A percentile compares a stretch with the other conserved stretches of the same genome.
Conservation (phyloP, 2,888 invertebrate species). For the Phyto melanocephala region DNA sequence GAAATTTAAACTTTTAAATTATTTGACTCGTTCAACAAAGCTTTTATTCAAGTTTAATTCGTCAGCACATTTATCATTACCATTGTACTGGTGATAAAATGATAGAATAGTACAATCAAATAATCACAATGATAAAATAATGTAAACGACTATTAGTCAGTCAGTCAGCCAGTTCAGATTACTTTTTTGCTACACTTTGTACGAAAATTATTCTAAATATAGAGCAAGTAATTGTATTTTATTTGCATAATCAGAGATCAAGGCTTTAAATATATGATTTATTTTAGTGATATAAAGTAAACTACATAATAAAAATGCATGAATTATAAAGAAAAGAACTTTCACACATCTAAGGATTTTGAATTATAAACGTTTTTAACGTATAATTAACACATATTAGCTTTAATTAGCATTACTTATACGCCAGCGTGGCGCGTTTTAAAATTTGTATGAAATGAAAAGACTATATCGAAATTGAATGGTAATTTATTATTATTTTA, state of each 20-base stretch:
- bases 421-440: too few species aligned
- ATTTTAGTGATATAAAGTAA: too few species aligned
- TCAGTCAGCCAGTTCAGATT: neutral
- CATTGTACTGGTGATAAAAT: constrained; percentile 30
- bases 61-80: constrained; percentile 35
- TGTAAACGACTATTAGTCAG: constrained; percentile 19
- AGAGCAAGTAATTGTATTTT: constrained; percentile 38
- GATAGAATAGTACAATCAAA: constrained; percentile 32
- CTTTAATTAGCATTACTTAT: too few species aligned
- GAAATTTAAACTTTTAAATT: constrained; percentile 12
- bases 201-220: constrained; percentile 39
- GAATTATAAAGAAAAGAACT: neutral
- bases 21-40: constrained; percentile 33
- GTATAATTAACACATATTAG: too few species aligned
- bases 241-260: constrained; percentile 45
- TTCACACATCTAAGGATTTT: too few species aligned
- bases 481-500: too few species aligned
- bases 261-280: constrained; percentile 15
- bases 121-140: constrained; percentile 39
- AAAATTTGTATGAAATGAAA: too few species aligned
- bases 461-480: too few species aligned
- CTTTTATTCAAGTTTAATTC: constrained; percentile 50
- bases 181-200: constrained; percentile 5
- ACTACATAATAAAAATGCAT: too few species aligned
- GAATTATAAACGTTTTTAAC: too few species aligned